Evolutionary conservation across 2,113 vertebrate genomes (phyloP), one percentile per base, ranked within the genome.

Genomic region (Hemicordylus capensis): DNA sequence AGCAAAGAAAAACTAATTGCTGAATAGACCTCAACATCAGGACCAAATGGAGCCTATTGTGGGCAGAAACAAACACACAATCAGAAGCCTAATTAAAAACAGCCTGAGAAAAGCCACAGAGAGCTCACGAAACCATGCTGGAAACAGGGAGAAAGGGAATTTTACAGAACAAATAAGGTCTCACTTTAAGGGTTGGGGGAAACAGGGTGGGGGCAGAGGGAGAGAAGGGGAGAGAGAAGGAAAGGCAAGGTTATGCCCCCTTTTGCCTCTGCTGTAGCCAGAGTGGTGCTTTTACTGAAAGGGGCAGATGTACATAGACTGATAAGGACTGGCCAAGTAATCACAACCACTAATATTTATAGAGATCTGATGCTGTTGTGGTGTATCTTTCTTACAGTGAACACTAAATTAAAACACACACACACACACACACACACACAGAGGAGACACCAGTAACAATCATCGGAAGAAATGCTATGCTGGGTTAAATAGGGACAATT

Each of bases 31-130:
- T 79, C 66, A 48, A 19, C 84, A 51, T 85, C 76, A 85, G 76
- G 54, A 72, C 84, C 66, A 79, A 85, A 46, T 59, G 66, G 67
- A 72, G 42, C 24, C 84, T 85, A 85, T 70, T 85, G 84, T 79
- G 84, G 84, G 66, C 76, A 85, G 66, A 79, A 85, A 85, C 76
- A 79, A 79, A 78, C 64, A 79, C 51, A 79, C 75, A 79, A 85
- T 85, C 84, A 85, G 84, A 79, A 61, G 66, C n/a, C 76, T 79
- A 85, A 85, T 79, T 85, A 85, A 78, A 85, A 79, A 61, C 39
- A 79, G 22, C 37, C 66, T 63, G 42, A 79, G 42, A 85, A 78
- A 85, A 79, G 24, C 54, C 76, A 46, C 4, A 61, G 67, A 72
- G 31, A 72, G 24, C 76, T 83, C 56, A 70, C 56, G 42, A 61